Percentiles rank a stretch among this genome's conserved stretches.
phyloP scores from a whole-genome alignment of 1,140 invertebrate species.

The Kradibia gibbosae region DNA sequence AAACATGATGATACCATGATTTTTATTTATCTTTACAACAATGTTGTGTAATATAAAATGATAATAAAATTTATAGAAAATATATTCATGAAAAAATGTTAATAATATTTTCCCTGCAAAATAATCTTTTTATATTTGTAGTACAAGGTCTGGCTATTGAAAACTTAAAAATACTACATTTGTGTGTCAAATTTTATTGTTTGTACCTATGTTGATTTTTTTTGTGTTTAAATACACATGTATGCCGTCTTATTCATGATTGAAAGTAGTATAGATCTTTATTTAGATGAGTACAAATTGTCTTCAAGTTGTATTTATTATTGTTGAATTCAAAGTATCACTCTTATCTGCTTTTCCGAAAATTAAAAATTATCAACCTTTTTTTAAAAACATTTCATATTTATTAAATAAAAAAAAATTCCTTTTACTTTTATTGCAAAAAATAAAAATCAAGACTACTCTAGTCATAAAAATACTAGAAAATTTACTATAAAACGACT shows the following conservation, averaged over 20 bases:
- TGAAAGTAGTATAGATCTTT: neutral
- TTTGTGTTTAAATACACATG: neutral
- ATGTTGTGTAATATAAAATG: neutral
- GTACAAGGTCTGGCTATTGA: neutral
- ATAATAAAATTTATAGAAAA: neutral
- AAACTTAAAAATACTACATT: conserved; percentile 4
- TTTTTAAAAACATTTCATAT: too few relatives aligned
- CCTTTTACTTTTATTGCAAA: too few relatives aligned
- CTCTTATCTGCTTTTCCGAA: too few relatives aligned
- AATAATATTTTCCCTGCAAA: neutral
- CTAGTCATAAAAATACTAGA: too few relatives aligned
- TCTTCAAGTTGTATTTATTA: too few relatives aligned
- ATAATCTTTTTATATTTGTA: neutral
- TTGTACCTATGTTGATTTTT: neutral
- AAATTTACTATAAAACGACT: too few relatives aligned
- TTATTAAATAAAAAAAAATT: too few relatives aligned
- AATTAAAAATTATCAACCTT: too few relatives aligned
- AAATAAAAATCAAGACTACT: too few relatives aligned
- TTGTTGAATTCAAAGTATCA: too few relatives aligned
- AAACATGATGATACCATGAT: too few relatives aligned
- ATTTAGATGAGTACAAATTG: too few relatives aligned
- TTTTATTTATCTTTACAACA: neutral
- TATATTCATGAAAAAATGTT: neutral
- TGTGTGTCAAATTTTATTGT: neutral
- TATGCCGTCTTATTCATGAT: neutral